Conservation (phyloP, 2,113 vertebrate species). For the Phyllostomus hastatus region DNA sequence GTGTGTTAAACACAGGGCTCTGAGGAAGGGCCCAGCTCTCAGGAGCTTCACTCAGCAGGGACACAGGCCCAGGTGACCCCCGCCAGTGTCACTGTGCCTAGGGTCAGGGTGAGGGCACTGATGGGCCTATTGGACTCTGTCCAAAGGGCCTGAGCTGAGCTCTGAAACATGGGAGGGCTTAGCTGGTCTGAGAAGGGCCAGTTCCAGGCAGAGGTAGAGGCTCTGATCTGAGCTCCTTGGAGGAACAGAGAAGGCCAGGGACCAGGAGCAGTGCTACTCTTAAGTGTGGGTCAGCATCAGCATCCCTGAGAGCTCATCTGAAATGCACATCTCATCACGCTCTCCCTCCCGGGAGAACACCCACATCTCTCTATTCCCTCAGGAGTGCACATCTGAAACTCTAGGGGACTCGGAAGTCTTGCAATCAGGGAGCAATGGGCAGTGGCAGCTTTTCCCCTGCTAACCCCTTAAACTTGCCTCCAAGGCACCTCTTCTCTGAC, state of each 20-base stretch:
- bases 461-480: no score
- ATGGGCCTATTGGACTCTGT: neutral
- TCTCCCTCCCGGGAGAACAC: no score
- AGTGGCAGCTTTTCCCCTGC: no score
- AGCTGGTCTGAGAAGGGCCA: accelerated
- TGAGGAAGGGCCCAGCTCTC: neutral
- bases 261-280: neutral
- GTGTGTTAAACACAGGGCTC: accelerated
- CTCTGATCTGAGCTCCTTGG: neutral
- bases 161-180: neutral
- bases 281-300: no score
- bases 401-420: no score
- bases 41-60: neutral
- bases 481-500: no score
- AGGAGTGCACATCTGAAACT: no score
- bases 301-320: neutral
- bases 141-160: neutral
- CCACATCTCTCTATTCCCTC: no score
- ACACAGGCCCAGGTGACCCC: neutral
- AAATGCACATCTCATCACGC: neutral
- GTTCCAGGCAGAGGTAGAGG: neutral
- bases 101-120: accelerated
- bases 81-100: accelerated
- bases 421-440: no score
- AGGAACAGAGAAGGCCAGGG: neutral